Base-by-base conservation (phyloP, 1,140 invertebrate genomes). In the Neoseiulus cucumeris region DNA sequence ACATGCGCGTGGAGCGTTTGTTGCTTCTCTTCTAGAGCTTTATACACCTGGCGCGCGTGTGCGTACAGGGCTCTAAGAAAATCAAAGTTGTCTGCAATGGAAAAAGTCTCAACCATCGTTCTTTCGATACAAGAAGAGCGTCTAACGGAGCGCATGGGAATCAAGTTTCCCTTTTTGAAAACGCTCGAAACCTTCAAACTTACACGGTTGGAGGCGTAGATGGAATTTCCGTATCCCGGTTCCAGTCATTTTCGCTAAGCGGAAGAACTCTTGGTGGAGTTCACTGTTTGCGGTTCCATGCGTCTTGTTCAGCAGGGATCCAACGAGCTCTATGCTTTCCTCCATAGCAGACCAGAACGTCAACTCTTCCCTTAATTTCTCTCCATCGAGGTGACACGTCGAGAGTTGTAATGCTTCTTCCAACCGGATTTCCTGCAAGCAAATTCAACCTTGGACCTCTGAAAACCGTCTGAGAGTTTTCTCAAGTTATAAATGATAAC, bases 11-110 rank as follows among this genome's bases (percentile, higher is more conserved):
- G 22, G 14, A 59, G 22, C 14, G 25, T 59, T 2, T 59, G 51
- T 25, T 59, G 51, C 9, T 59, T 59, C 33, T 59, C 51, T 20
- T 59, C 51, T n/a, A 59, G 33, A 25, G 51, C 51, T 25, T 59
- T 59, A 33, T 59, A 59, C 17, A 59, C 51, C 9, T 59, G 51
- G 17, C 51, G 25, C 0, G 51, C 51, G 22, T 59, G 51, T 59
- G 51, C 51, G 51, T 59, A 59, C 17, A 59, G 22, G 14, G 51
- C 51, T 4, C 51, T 12, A 5, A 33, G 25, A 9, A 59, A 59
- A 20, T 59, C 51, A 25, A 59, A 59, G 22, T 59, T 59, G 33
- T 29, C 51, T 59, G 51, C 1, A 59, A 59, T 1, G 2, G 33
- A 14, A 18, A 2, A 25, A 47, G 18, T 20, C 45, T 20, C 45